phyloP scores from a whole-genome alignment of 1,140 invertebrate species.

The Manduca sexta region DNA sequence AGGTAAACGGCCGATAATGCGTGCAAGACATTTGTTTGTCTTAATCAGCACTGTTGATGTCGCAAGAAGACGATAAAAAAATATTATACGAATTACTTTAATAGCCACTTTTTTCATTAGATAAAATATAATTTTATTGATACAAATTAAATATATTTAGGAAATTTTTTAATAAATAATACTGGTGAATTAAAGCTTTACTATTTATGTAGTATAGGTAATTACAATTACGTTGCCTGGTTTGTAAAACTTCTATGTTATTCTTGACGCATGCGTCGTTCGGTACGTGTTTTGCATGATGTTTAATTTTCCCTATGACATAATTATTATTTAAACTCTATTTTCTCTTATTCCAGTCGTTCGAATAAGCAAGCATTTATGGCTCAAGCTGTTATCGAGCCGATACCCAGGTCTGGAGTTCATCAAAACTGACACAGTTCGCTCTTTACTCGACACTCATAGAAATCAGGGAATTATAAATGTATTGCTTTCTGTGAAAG shows the following conservation, averaged over 20 bases:
- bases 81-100: background rate
- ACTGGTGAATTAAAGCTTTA: too few relatives aligned
- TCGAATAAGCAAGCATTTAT: slow-evolving; percentile 55
- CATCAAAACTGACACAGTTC: slow-evolving; percentile 76
- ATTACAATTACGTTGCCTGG: too few relatives aligned
- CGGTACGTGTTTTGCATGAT: too few relatives aligned
- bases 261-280: too few relatives aligned
- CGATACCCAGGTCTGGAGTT: slow-evolving; percentile 77
- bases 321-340: background rate
- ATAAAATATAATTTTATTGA: background rate
- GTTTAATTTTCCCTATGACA: too few relatives aligned
- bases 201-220: too few relatives aligned
- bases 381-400: slow-evolving; percentile 69
- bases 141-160: too few relatives aligned
- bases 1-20: slow-evolving; percentile 1
- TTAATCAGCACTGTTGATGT: background rate
- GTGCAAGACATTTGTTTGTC: background rate
- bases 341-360: slow-evolving; percentile 44
- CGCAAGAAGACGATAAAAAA: background rate
- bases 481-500: slow-evolving; percentile 77
- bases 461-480: slow-evolving; percentile 82
- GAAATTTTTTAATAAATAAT: too few relatives aligned
- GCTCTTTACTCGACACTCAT: slow-evolving; percentile 79
- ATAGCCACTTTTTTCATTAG: background rate
- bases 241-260: too few relatives aligned